Evolutionary conservation across 2,888 invertebrate genomes (phyloP).

Genomic region (Dasysyrphus albostriatus): DNA sequence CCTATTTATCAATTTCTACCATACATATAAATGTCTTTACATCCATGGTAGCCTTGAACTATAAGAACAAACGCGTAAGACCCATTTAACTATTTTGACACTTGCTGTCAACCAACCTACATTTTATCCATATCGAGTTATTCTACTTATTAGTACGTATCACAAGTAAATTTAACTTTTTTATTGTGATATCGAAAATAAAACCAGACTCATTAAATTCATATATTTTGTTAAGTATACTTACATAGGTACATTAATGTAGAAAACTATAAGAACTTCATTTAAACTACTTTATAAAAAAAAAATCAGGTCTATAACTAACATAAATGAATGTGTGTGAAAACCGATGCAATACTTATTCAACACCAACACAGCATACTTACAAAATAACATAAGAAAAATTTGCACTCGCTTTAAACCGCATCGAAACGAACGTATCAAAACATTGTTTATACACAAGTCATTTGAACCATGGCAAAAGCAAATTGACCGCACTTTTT

Average conservation of each 20-base stretch:
- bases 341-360: background rate
- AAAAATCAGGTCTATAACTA: slow-evolving; percentile 16
- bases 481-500: slow-evolving; percentile 57
- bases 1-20: no score
- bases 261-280: slow-evolving; percentile 7
- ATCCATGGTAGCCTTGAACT: no score
- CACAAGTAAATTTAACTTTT: background rate
- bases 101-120: no score
- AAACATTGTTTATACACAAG: slow-evolving; percentile 60
- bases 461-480: slow-evolving; percentile 49
- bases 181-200: background rate
- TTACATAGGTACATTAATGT: background rate
- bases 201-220: background rate
- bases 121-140: background rate
- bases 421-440: slow-evolving; percentile 41
- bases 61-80: no score
- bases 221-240: background rate
- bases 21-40: no score
- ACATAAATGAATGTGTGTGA: background rate
- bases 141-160: background rate
- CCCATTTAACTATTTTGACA: no score
- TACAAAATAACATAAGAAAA: slow-evolving; percentile 11
- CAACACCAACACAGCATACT: slow-evolving; percentile 6
- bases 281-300: background rate
- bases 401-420: slow-evolving; percentile 61